These are phyloP conservation scores for Augochlora pura DNA, from an alignment of 1,140 invertebrate species.

Conservation along the genomic window DNA sequence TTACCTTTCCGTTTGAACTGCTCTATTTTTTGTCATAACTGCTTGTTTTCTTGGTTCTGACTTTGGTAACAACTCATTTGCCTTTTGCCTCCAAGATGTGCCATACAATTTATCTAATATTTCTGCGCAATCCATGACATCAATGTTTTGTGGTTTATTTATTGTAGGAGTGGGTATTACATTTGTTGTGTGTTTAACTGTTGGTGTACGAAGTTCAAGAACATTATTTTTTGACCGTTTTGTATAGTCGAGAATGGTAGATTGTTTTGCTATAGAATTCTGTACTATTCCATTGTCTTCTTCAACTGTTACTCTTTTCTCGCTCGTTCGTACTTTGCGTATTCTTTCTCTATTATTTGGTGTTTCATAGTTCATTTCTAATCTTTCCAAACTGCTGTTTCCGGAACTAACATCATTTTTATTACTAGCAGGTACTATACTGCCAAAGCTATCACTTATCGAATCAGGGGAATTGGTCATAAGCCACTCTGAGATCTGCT, in stretches of 20 bases:
- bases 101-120: constrained; percentile 81
- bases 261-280: neutral
- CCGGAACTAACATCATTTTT: constrained; percentile 70
- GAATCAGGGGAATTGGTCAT: constrained; percentile 65
- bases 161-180: neutral
- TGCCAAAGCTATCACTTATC: constrained; percentile 65
- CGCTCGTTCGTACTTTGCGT: constrained; percentile 17
- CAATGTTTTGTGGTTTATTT: constrained; percentile 34
- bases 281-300: constrained; percentile 11
- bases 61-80: constrained; percentile 62
- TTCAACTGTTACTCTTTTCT: constrained; percentile 7
- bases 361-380: constrained; percentile 76
- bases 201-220: constrained; percentile 8
- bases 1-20: constrained; percentile 71
- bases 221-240: constrained; percentile 17
- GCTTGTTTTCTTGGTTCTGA: constrained; percentile 71
- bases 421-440: constrained; percentile 62
- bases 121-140: constrained; percentile 73
- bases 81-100: constrained; percentile 76
- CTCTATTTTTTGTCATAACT: constrained; percentile 57
- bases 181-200: neutral
- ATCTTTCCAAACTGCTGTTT: constrained; percentile 76
- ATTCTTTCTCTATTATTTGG: constrained; percentile 77
- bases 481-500: constrained; percentile 74
- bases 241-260: constrained; percentile 34